Percentiles rank a stretch among this genome's conserved stretches.
phyloP scores from a whole-genome alignment of 2,888 invertebrate genomes.

The Philopedon plagiatum region DNA sequence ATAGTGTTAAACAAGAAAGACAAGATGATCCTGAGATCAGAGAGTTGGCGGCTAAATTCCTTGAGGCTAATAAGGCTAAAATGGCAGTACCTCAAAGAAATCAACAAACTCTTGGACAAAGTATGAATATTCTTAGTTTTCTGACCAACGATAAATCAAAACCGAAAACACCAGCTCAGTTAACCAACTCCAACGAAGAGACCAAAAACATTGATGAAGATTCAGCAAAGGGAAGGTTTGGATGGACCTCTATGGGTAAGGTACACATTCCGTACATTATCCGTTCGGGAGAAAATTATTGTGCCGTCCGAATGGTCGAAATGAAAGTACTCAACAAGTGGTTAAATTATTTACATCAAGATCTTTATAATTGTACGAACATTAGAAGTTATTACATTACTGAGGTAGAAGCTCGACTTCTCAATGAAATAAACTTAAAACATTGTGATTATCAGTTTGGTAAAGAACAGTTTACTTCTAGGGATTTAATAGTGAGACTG shows the following conservation, averaged over 20 bases:
- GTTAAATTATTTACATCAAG: conserved; percentile 89
- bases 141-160: conserved; percentile 66
- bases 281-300: conserved; percentile 87
- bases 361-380: conserved; percentile 92
- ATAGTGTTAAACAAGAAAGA: conserved; percentile 78
- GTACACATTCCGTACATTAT: conserved; percentile 91
- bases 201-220: conserved; percentile 75
- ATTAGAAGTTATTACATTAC: conserved; percentile 95
- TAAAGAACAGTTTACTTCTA: conserved; percentile 86
- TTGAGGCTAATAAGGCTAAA: conserved; percentile 74
- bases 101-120: conserved; percentile 65
- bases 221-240: conserved; percentile 87
- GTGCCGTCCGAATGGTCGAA: conserved; percentile 96
- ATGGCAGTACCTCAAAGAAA: conserved; percentile 68
- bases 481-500: conserved; percentile 91
- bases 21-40: conserved; percentile 91
- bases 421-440: conserved; percentile 93
- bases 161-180: conserved; percentile 64
- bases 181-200: conserved; percentile 60
- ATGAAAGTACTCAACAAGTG: conserved; percentile 91
- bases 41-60: conserved; percentile 89
- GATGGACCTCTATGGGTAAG: conserved; percentile 91
- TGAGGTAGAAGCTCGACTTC: conserved; percentile 88
- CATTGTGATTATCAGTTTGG: conserved; percentile 95
- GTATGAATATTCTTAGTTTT: conserved; percentile 76